Conservation (phyloP, 2,797 vertebrate species). For the Sphenopsis melanotis region DNA sequence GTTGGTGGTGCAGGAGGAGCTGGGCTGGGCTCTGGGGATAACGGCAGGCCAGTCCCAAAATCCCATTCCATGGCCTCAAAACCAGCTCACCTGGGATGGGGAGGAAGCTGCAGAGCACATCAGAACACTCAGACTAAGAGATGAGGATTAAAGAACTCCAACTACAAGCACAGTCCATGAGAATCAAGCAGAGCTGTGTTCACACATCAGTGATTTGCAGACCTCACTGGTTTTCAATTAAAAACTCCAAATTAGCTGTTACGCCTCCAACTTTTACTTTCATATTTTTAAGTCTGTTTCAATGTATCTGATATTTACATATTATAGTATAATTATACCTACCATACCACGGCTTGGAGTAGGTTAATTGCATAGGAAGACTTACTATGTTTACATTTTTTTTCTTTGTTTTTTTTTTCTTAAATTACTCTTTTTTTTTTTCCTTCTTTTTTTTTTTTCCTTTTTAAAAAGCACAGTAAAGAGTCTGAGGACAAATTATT, state of each 20-base stretch:
- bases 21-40: not conserved
- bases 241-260: conserved; percentile 66
- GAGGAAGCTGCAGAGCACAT: not conserved
- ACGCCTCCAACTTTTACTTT: conserved; percentile 69
- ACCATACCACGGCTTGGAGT: conserved; percentile 70
- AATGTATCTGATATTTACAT: conserved; percentile 51
- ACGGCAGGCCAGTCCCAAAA: not conserved
- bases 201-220: not conserved
- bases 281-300: conserved; percentile 53
- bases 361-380: conserved; percentile 77
- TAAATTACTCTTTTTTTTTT: conserved; percentile 61
- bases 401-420: not conserved
- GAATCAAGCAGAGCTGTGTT: conserved; percentile 36
- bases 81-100: not conserved
- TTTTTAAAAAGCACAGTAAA: conserved; percentile 79
- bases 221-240: conserved; percentile 57
- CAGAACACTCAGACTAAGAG: not conserved
- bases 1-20: not conserved
- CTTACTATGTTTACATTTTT: conserved; percentile 74
- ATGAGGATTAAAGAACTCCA: not conserved
- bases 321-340: conserved; percentile 63
- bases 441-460: not conserved
- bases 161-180: not conserved
- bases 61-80: not conserved
- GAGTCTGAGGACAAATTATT: conserved; percentile 95